Evolutionary conservation across 1,140 invertebrate species (phyloP).

Genomic region (Listronotus oregonensis): DNA sequence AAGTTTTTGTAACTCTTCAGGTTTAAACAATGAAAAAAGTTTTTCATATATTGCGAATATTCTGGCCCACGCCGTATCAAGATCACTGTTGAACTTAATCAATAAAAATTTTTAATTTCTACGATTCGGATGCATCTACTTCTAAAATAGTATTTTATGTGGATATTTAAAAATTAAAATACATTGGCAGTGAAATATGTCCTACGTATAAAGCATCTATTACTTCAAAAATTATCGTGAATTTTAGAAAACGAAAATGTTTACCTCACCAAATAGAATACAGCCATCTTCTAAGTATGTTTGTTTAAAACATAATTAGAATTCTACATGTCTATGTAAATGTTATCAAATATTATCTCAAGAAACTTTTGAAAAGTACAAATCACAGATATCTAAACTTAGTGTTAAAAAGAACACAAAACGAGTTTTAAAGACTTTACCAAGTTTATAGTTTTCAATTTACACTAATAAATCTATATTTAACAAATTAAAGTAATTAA

Average conservation of each 20-base stretch:
- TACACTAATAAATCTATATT: too few relatives aligned
- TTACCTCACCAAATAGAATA: constrained; percentile 22
- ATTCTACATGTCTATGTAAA: constrained; percentile 43
- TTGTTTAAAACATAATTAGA: constrained; percentile 44
- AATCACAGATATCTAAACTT: constrained; percentile 33
- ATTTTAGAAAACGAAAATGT: constrained; percentile 10
- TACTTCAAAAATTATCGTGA: not conserved
- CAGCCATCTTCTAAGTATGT: constrained; percentile 44
- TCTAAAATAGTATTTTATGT: too few relatives aligned
- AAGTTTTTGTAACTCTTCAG: too few relatives aligned
- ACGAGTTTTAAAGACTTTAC: constrained; percentile 3
- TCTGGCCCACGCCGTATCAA: too few relatives aligned
- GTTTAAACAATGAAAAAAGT: too few relatives aligned
- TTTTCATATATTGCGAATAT: too few relatives aligned
- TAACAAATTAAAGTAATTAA: too few relatives aligned
- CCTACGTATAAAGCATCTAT: constrained; percentile 12
- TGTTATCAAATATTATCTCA: constrained; percentile 36
- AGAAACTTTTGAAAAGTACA: constrained; percentile 49
- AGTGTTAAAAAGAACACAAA: too few relatives aligned
- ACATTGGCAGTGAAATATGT: constrained; percentile 25
- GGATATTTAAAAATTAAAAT: not conserved
- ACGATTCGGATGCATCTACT: too few relatives aligned
- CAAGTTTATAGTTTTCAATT: not conserved
- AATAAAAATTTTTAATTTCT: too few relatives aligned
- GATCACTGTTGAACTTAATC: too few relatives aligned